Conservation (phyloP, 53 echinoderm and acorn worm genomes). For the Patiria pectinifera region DNA sequence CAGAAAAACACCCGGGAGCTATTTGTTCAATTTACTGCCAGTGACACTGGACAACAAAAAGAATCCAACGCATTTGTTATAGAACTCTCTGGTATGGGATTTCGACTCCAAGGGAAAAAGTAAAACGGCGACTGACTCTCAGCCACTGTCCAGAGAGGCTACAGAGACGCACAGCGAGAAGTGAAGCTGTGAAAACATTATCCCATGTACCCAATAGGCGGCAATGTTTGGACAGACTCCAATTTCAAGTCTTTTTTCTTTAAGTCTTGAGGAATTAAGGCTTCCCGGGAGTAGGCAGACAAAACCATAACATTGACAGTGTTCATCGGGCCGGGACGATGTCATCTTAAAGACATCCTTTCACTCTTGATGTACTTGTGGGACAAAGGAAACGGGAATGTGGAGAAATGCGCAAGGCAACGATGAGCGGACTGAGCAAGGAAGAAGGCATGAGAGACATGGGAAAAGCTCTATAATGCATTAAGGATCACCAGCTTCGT, state of each 20-base stretch:
- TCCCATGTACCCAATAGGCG: constrained; percentile 19
- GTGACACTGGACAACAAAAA: neutral
- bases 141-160: neutral
- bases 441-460: neutral
- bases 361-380: neutral
- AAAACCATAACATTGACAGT: constrained; percentile 37
- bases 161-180: neutral
- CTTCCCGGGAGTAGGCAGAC: constrained; percentile 15
- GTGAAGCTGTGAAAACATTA: constrained; percentile 42
- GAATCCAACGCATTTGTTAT: neutral
- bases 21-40: constrained; percentile 14
- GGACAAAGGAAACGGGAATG: neutral
- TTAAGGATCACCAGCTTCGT: too few relatives aligned
- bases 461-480: neutral
- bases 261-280: neutral
- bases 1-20: neutral
- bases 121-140: neutral
- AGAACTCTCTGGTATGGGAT: neutral
- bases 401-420: neutral
- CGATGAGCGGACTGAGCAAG: neutral
- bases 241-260: neutral
- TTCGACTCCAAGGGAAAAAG: neutral
- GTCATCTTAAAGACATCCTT: neutral
- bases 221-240: constrained; percentile 40
- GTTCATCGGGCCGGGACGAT: neutral